phyloP scores from a whole-genome alignment of 2,797 vertebrate genomes.

The Sebastes taczanowskii region DNA sequence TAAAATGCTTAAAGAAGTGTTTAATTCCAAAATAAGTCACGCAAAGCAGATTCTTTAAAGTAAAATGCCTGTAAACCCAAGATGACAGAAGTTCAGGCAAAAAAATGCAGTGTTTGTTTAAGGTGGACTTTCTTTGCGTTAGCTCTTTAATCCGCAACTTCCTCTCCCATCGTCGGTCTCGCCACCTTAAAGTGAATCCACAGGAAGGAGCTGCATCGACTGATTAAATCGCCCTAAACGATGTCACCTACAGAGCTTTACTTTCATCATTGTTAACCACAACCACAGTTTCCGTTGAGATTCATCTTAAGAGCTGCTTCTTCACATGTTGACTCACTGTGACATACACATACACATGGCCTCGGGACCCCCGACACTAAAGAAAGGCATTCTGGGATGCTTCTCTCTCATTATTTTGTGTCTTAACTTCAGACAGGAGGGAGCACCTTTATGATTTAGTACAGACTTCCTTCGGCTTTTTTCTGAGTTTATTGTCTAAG shows the following conservation, averaged over 20 bases:
- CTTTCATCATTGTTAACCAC: constrained; percentile 59
- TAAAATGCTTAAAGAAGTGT: too few relatives aligned
- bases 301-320: constrained; percentile 1
- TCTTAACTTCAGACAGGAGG: constrained; percentile 3
- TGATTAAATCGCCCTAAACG: constrained; percentile 18
- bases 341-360: constrained; percentile 16
- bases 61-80: background rate
- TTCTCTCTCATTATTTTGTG: constrained; percentile 23
- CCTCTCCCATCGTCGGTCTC: background rate
- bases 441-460: constrained; percentile 22
- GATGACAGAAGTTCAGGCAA: constrained; percentile 3
- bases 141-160: constrained; percentile 16
- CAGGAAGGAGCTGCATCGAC: constrained; percentile 22
- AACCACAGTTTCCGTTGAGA: constrained; percentile 29
- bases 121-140: background rate
- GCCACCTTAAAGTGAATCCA: background rate
- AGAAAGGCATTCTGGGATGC: background rate
- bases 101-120: constrained; percentile 19
- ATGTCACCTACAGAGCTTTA: constrained; percentile 17
- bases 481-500: background rate
- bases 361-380: constrained; percentile 20
- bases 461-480: background rate
- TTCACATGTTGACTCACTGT: background rate
- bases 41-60: too few relatives aligned
- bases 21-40: too few relatives aligned